Base-by-base conservation (phyloP, 2,888 invertebrate genomes). In the Drosophila merina region DNA sequence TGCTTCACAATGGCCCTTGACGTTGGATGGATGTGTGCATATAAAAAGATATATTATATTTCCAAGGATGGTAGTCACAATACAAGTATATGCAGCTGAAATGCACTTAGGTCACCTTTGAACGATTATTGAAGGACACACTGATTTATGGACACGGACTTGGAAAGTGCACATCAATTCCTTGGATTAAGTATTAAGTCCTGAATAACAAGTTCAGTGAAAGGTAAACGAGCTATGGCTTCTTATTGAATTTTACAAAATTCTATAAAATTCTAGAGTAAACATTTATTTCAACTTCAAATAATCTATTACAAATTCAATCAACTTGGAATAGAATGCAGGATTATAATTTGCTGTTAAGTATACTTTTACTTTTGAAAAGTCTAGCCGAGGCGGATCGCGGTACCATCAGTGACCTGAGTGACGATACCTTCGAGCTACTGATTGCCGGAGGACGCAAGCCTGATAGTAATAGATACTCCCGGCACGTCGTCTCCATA, bases 391-490 rank as follows among this genome's bases (percentile, higher is more conserved):
- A n/a, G 14, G 69, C 56, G 1, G 31, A 42, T 0, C 64, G 42
- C 9, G 55, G 73, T 1, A 47, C 38, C 28, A 26, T 70, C 0
- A 25, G 40, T 8, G 66, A 70, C 7, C 30, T 70, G 1, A 52
- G 45, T 10, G 86, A 82, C 51, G 76, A 78, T 0, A 12, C 71
- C 1, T 82, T 82, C 5, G 68, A 85, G 36, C 55, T 82, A 71
- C 47, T 82, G 0, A 76, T 82, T 12, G 45, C 80, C 7, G 86
- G 86, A 9, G 82, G 82, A 6, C 0, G 63, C 0, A 6, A 58
- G 5, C 64, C 80, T 1, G 50, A 56, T 2, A 26, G 49, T 12
- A 44, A 25, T 4, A 5, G 31, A 3, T 63, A 45, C 45, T 49
- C 47, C 0, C 48, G 60, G 1, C 71, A 70, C 44, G 14, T 82